Percentiles rank a stretch among this genome's conserved stretches.
These are phyloP conservation scores for Acronicta leporina DNA, from an alignment of 2,888 invertebrate species.

Conservation along the genomic window DNA sequence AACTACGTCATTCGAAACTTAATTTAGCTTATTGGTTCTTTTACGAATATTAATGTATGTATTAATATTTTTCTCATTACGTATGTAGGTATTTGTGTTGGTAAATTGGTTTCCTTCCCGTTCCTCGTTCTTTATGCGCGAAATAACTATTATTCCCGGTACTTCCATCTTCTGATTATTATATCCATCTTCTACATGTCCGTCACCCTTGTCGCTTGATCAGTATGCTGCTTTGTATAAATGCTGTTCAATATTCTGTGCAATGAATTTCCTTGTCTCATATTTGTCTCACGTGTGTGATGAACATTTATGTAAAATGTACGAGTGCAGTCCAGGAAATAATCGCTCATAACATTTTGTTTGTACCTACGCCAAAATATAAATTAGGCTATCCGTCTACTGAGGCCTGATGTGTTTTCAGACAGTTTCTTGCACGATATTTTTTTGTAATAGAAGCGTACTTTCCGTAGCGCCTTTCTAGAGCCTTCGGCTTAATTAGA, in stretches of 20 bases:
- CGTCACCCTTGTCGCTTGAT: too few relatives aligned
- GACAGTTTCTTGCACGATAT: conserved; percentile 8
- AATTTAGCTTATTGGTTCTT: too few relatives aligned
- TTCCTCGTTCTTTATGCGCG: too few relatives aligned
- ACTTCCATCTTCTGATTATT: too few relatives aligned
- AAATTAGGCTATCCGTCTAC: conserved; percentile 28
- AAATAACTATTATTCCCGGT: too few relatives aligned
- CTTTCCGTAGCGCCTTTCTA: conserved; percentile 4
- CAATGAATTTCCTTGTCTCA: conserved; percentile 52
- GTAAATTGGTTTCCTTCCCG: too few relatives aligned
- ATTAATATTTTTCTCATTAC: too few relatives aligned
- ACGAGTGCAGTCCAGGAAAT: conserved; percentile 22
- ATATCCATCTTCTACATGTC: too few relatives aligned
- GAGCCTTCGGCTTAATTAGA: conserved; percentile 27
- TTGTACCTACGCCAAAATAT: conserved; percentile 38
- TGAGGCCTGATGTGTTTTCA: background rate
- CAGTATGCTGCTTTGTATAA: conserved; percentile 21
- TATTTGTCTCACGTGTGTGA: conserved; percentile 21
- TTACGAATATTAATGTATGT: too few relatives aligned
- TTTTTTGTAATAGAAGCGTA: conserved; percentile 3
- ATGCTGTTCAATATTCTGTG: conserved; percentile 53
- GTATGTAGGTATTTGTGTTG: too few relatives aligned
- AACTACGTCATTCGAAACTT: too few relatives aligned
- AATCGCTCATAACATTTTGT: conserved; percentile 36
- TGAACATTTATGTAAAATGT: conserved; percentile 22